Conservation (phyloP, 2,113 vertebrate genomes). For the Channa maculata region DNA sequence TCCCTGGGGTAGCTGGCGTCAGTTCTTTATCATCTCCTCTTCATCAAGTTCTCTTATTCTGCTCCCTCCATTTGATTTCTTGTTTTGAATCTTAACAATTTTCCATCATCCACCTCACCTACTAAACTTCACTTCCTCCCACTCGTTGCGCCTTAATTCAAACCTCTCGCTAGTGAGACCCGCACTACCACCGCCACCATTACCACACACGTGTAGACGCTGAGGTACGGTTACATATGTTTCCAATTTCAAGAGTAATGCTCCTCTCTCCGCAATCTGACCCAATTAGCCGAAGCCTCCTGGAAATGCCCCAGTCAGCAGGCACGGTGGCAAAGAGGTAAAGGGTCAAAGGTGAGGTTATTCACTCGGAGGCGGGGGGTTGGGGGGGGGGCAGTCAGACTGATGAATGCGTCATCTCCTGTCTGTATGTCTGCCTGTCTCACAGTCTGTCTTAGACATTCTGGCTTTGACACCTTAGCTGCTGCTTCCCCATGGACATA, state of each 20-base stretch:
- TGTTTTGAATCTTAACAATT: constrained; percentile 4
- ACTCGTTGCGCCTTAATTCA: not conserved
- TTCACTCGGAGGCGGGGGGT: not conserved
- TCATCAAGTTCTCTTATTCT: not conserved
- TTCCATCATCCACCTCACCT: constrained; percentile 6
- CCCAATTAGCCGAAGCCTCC: constrained; percentile 77
- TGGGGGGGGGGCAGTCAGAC: not conserved
- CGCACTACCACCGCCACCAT: not conserved
- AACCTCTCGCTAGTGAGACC: constrained; percentile 9
- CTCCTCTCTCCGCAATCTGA: constrained; percentile 72
- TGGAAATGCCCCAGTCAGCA: constrained; percentile 71
- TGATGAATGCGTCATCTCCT: constrained; percentile 53
- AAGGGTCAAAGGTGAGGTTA: constrained; percentile 71
- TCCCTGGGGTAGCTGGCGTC: constrained; percentile 4
- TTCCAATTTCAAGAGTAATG: constrained; percentile 81
- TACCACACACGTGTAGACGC: constrained; percentile 16
- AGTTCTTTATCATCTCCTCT: not conserved
- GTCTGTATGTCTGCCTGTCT: constrained; percentile 23
- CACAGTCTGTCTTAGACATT: constrained; percentile 2
- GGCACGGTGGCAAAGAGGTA: constrained; percentile 64
- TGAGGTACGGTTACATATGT: constrained; percentile 71
- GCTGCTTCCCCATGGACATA: constrained; percentile 22
- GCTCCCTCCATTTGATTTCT: constrained; percentile 8
- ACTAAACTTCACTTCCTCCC: not conserved
- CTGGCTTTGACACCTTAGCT: not conserved